A percentile compares a stretch with the other conserved stretches of the same genome.
These are phyloP conservation scores for Noturus placidus DNA, from an alignment of 2,113 vertebrate species.

Conservation along the genomic window DNA sequence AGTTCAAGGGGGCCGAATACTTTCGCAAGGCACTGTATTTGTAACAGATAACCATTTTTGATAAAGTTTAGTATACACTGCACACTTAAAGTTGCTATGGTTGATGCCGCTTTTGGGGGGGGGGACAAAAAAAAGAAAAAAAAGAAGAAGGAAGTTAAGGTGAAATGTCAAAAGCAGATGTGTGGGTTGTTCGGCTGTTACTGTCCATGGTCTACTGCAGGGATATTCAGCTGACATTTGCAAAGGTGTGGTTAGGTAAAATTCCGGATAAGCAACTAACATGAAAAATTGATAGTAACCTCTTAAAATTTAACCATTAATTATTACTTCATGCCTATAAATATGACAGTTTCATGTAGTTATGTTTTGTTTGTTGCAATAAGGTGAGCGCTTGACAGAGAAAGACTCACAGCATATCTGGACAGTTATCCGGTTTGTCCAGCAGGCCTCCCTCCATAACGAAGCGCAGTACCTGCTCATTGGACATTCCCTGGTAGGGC, in stretches of 20 bases:
- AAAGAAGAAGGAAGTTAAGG: not conserved
- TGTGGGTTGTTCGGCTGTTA: not conserved
- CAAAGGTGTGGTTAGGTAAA: not conserved
- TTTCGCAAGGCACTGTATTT: too few species aligned
- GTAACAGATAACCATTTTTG: not conserved
- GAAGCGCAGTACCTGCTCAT: conserved; percentile 96
- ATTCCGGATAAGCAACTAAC: not conserved
- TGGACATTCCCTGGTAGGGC: conserved; percentile 98
- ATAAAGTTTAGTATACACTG: not conserved
- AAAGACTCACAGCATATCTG: conserved; percentile 89
- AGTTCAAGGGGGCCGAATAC: too few species aligned
- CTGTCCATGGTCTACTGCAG: not conserved
- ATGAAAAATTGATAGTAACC: not conserved
- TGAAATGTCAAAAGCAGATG: not conserved
- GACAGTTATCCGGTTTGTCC: conserved; percentile 96
- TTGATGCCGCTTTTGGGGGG: not conserved
- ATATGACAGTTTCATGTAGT: not conserved
- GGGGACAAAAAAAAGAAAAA: not conserved
- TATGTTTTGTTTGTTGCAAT: not conserved
- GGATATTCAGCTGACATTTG: not conserved
- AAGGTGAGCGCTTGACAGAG: not conserved
- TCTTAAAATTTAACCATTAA: not conserved
- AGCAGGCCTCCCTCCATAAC: conserved; percentile 98
- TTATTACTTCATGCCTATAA: not conserved
- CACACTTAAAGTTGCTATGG: not conserved